phyloP scores from a whole-genome alignment of 2,888 invertebrate species.

The Neelides folsomi region DNA sequence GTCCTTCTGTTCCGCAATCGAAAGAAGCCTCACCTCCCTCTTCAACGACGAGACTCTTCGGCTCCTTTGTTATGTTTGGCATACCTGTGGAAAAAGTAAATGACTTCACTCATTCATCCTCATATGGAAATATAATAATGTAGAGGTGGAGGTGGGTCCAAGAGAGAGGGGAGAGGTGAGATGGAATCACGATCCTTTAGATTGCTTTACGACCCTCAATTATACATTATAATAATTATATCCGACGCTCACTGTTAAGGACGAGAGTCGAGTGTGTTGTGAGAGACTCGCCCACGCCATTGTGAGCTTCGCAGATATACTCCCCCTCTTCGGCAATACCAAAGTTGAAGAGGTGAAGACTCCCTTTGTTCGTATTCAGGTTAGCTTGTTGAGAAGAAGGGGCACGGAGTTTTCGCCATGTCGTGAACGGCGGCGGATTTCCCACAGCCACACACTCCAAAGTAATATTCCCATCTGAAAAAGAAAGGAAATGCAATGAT shows the following conservation, averaged over 20 bases:
- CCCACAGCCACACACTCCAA: conserved; percentile 59
- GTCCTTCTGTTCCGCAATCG: conserved; percentile 50
- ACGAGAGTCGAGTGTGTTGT: conserved; percentile 41
- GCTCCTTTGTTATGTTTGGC: conserved; percentile 38
- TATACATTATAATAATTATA: not conserved
- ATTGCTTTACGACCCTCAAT: not conserved
- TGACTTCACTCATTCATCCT: not conserved
- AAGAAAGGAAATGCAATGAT: not conserved
- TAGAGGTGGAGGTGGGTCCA: too few relatives aligned
- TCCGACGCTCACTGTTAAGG: conserved; percentile 37
- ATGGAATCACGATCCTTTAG: not conserved
- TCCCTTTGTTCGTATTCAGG: conserved; percentile 38
- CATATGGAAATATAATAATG: not conserved
- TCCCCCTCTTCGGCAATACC: conserved; percentile 54
- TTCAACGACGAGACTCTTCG: conserved; percentile 40
- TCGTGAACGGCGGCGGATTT: conserved; percentile 51
- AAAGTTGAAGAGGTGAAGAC: conserved; percentile 48
- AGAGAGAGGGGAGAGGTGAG: too few relatives aligned
- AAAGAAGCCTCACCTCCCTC: conserved; percentile 43
- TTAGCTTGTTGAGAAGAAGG: conserved; percentile 20
- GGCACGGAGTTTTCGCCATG: conserved; percentile 46
- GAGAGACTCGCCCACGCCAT: conserved; percentile 44
- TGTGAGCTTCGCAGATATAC: conserved; percentile 62
- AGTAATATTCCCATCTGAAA: conserved; percentile 50
- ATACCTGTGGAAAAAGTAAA: conserved; percentile 35